These are phyloP conservation scores for Drosophila anceps DNA, from an alignment of 2,888 invertebrate genomes.

Conservation along the genomic window DNA sequence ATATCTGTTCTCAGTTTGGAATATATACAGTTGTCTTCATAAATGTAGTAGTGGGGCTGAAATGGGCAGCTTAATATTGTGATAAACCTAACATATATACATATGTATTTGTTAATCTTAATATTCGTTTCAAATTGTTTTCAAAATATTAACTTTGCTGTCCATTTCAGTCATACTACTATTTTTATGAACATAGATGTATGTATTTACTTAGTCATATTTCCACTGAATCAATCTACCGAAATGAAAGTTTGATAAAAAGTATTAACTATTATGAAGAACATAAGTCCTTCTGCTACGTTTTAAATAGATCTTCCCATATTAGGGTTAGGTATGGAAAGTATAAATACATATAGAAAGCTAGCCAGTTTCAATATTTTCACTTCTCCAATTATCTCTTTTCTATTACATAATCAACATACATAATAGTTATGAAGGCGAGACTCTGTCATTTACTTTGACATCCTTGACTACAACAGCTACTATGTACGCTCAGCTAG, in stretches of 20 bases:
- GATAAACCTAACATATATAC: too few species aligned
- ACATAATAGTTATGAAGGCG: background rate
- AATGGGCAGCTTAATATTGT: too few species aligned
- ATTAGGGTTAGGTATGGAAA: background rate
- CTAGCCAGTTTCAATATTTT: background rate
- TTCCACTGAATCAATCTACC: too few species aligned
- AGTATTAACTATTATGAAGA: background rate
- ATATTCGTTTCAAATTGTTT: too few species aligned
- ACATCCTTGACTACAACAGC: background rate
- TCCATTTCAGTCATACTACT: too few species aligned
- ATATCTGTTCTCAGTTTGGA: too few species aligned
- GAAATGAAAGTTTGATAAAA: background rate
- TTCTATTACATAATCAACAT: background rate
- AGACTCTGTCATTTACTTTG: background rate
- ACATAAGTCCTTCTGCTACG: background rate
- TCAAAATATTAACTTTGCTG: too few species aligned
- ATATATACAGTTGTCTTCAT: too few species aligned
- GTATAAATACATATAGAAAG: background rate
- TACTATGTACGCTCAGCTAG: background rate
- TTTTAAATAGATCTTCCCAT: background rate
- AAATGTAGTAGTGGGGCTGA: too few species aligned
- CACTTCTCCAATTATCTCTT: background rate
- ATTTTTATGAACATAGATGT: too few species aligned
- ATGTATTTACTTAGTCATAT: too few species aligned
- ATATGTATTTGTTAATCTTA: too few species aligned